These are phyloP conservation scores for Onychomys arenicola DNA, from an alignment of 2,797 vertebrate species.

Conservation along the genomic window DNA sequence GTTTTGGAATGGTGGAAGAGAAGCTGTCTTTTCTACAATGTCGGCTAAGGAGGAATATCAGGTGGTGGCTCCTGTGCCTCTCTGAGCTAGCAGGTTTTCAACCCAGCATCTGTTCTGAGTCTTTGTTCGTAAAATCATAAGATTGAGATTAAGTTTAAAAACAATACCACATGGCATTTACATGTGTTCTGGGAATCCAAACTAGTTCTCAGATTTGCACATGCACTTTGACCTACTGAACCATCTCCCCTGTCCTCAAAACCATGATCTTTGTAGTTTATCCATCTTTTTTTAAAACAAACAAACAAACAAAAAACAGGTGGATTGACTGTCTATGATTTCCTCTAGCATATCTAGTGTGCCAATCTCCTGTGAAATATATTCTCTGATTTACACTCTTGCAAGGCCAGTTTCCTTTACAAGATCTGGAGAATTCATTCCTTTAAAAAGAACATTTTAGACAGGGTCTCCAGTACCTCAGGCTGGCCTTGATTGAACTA, in stretches of 20 bases:
- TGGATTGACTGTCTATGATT: not conserved
- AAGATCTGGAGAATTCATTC: not conserved
- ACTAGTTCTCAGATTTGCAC: not conserved
- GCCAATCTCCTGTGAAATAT: not conserved
- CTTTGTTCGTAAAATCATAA: no score
- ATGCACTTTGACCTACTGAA: not conserved
- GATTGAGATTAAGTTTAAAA: no score
- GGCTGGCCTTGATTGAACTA: not conserved
- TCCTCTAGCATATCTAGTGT: not conserved
- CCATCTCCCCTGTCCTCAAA: not conserved
- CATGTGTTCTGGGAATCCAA: not conserved
- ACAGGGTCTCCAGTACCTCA: not conserved
- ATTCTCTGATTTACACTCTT: not conserved
- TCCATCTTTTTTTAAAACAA: not conserved
- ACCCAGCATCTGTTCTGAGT: no score
- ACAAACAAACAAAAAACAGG: not conserved
- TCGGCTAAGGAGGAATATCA: no score
- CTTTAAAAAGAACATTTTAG: not conserved
- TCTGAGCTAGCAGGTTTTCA: no score
- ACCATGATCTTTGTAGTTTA: not conserved
- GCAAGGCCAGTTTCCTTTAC: not conserved
- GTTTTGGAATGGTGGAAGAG: no score
- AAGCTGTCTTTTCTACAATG: no score
- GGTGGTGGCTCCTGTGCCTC: no score
- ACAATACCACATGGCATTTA: not conserved